Conservation (phyloP, 2,797 vertebrate species). For the Dicrostonyx torquatus region DNA sequence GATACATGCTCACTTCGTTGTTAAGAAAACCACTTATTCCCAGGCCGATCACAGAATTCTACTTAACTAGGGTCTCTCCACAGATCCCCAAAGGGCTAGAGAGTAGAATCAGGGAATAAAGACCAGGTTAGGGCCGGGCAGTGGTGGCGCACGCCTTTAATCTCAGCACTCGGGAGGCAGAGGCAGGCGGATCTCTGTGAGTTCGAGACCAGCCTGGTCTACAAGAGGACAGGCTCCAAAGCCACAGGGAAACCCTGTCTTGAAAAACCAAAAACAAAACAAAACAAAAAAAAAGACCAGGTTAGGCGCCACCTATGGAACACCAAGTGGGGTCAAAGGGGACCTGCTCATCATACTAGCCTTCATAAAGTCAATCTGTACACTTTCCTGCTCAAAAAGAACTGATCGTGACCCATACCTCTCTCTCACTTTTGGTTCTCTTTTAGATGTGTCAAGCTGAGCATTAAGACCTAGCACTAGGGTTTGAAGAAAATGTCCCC, state of each 20-base stretch:
- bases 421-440: not conserved
- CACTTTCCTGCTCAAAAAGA: not conserved
- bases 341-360: accelerated
- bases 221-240: no score
- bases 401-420: not conserved
- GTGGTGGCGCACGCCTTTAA: no score
- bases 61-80: not conserved
- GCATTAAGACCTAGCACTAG: not conserved
- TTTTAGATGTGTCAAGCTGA: not conserved
- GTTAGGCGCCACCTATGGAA: not conserved
- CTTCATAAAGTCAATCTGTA: accelerated
- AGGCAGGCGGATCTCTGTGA: no score
- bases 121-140: no score
- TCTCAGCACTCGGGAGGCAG: no score
- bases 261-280: no score
- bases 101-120: not conserved
- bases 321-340: not conserved
- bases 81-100: not conserved
- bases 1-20: not conserved
- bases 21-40: not conserved
- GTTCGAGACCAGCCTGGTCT: no score
- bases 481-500: not conserved
- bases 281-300: no score
- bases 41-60: not conserved
- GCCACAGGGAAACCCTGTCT: no score